Percentiles rank a stretch among this genome's conserved stretches.
Evolutionary conservation across 2,113 vertebrate species (phyloP).

Genomic region (Todiramphus saurophagus): DNA sequence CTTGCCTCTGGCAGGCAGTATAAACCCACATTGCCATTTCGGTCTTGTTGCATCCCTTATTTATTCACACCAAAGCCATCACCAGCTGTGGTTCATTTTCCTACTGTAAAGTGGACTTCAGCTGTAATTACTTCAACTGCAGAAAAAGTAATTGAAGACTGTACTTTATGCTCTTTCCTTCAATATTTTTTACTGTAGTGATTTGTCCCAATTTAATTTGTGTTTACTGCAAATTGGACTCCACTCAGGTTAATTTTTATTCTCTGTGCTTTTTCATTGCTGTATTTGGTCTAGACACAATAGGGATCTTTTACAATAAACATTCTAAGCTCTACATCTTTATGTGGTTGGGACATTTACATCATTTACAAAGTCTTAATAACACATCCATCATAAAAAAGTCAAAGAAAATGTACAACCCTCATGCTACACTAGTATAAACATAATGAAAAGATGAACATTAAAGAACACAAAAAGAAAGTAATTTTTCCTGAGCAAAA

Average conservation of each 20-base stretch:
- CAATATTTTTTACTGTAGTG: conserved; percentile 38
- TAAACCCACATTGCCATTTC: background rate
- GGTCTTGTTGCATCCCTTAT: background rate
- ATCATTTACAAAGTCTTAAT: conserved; percentile 27
- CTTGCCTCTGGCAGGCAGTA: background rate
- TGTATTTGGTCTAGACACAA: conserved; percentile 55
- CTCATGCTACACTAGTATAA: background rate
- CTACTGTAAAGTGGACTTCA: conserved; percentile 30
- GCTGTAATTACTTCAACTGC: conserved; percentile 10
- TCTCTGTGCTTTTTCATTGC: conserved; percentile 34
- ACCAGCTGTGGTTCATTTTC: conserved; percentile 26
- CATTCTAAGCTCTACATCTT: conserved; percentile 32
- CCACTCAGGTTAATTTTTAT: conserved; percentile 57
- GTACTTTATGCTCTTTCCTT: conserved; percentile 9
- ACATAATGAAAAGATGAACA: conserved; percentile 17
- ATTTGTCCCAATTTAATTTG: conserved; percentile 59
- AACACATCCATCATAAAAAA: conserved; percentile 40
- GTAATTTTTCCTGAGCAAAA: background rate
- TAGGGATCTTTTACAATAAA: conserved; percentile 53
- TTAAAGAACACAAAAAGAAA: background rate
- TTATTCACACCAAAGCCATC: background rate
- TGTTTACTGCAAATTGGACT: conserved; percentile 54
- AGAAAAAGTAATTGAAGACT: conserved; percentile 33
- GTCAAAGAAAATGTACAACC: conserved; percentile 11
- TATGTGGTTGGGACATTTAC: conserved; percentile 15